Base-by-base conservation (phyloP, 2,797 vertebrate species). In the Merluccius polli region DNA sequence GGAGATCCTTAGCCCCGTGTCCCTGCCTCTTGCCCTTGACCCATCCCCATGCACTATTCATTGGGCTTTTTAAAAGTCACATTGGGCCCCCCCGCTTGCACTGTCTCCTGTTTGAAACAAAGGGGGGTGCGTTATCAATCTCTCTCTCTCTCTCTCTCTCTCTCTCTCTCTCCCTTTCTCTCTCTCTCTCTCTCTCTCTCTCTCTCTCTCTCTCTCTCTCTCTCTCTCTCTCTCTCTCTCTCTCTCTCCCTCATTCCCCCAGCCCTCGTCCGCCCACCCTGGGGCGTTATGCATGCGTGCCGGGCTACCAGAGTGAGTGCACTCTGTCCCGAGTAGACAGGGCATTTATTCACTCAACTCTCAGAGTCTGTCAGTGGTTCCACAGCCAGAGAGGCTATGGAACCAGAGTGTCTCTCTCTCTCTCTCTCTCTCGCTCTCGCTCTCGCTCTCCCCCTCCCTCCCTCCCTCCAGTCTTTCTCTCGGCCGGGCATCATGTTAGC, bases 261-360 rank as follows among this genome's bases (percentile, higher is more conserved):
- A 15, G 12, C 38, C 38, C 38, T 41, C 38, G 24, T 48, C 38
- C 41, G 4, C 81, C 86, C 90, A 87, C 86, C 86, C 79, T 21
- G 44, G 81, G 84, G 89, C 91, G 91, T 93, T 92, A 92, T 93
- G 89, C 91, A 93, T 93, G 91, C 83, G 83, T 87, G 87, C 86
- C 65, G 84, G 85, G 80, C 88, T 87, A 85, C 76, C 83, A 90
- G 89, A 88, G 88, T 90, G 88, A 92, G 89, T 90, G 90, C 90
- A 89, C 88, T 84, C 87, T 89, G 86, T 89, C 85, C 90, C 84
- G 76, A 87, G 83, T 75, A 89, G 90, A 93, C 89, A 90, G 90
- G 90, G 89, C 88, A 90, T 91, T 92, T 92, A 92, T 92, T 93
- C 90, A 92, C 92, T 87, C 86, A 86, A 89, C 89, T 89, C 84